Evolutionary conservation across 1,140 invertebrate species (phyloP).

Genomic region (Holcopasites calliopsidis): DNA sequence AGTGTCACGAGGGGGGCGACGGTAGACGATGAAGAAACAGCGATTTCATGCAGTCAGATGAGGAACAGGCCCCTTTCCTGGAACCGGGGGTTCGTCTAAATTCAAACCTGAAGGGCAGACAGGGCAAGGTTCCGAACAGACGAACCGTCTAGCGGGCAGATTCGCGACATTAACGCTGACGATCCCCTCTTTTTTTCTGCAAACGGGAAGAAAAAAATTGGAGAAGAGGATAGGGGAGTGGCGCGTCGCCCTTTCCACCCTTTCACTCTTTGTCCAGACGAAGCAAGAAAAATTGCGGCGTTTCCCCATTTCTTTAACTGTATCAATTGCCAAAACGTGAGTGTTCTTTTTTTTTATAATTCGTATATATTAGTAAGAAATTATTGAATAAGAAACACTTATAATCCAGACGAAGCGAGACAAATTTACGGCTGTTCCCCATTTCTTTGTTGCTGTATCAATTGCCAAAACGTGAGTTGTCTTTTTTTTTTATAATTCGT

Average conservation of each 20-base stretch:
- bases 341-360: too few relatives aligned
- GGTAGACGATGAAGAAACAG: conserved; percentile 5
- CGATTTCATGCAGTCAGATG: conserved; percentile 22
- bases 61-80: conserved; percentile 42
- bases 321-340: too few relatives aligned
- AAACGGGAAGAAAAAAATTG: conserved; percentile 6
- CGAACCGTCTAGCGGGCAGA: conserved; percentile 44
- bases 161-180: conserved; percentile 52
- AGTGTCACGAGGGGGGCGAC: not conserved
- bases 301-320: too few relatives aligned
- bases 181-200: conserved; percentile 46
- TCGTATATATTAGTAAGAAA: too few relatives aligned
- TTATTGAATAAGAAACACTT: too few relatives aligned
- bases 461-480: too few relatives aligned
- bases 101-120: conserved; percentile 58
- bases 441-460: too few relatives aligned
- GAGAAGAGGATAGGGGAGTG: not conserved
- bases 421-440: too few relatives aligned
- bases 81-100: conserved; percentile 50
- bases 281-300: not conserved
- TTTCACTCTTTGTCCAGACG: conserved; percentile 2
- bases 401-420: too few relatives aligned
- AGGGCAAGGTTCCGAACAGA: conserved; percentile 42
- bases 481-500: too few relatives aligned
- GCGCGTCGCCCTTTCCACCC: not conserved